Conservation (phyloP, 2,888 invertebrate genomes). For the Parnassius apollo region DNA sequence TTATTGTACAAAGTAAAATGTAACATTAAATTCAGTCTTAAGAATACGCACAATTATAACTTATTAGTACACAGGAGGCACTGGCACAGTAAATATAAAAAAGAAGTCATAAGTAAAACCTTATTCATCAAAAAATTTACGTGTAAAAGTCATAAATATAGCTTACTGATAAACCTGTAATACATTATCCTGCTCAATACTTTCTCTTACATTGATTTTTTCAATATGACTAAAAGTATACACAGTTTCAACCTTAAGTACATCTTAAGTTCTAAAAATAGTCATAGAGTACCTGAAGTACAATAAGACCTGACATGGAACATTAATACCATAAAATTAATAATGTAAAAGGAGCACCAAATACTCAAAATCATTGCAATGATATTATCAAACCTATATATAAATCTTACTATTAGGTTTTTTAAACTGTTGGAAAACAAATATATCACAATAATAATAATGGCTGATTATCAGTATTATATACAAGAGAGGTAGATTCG, state of each 20-base stretch:
- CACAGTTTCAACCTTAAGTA: constrained; percentile 23
- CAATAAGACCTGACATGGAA: constrained; percentile 19
- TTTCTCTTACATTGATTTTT: constrained; percentile 19
- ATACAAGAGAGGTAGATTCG: constrained; percentile 56
- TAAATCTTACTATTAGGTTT: constrained; percentile 23
- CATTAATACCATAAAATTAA: constrained; percentile 26
- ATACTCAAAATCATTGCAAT: constrained; percentile 27
- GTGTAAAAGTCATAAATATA: constrained; percentile 32
- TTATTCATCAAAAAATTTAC: constrained; percentile 41
- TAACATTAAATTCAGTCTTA: constrained; percentile 77
- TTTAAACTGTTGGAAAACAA: constrained; percentile 32
- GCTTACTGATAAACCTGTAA: constrained; percentile 43
- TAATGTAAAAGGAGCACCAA: constrained; percentile 33
- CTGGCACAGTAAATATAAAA: constrained; percentile 61
- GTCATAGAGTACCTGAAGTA: constrained; percentile 18
- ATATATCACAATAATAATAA: constrained; percentile 37
- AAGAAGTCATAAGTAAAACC: constrained; percentile 30
- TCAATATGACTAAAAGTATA: constrained; percentile 24
- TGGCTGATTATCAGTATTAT: constrained; percentile 24
- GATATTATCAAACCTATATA: constrained; percentile 8
- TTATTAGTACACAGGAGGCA: constrained; percentile 68
- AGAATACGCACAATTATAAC: constrained; percentile 62
- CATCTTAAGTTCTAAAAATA: constrained; percentile 18
- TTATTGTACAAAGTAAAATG: constrained; percentile 52
- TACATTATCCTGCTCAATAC: constrained; percentile 42